Evolutionary conservation across 2,113 vertebrate genomes (phyloP), one percentile per base, ranked within the genome.

Genomic region (Reinhardtius hippoglossoides): DNA sequence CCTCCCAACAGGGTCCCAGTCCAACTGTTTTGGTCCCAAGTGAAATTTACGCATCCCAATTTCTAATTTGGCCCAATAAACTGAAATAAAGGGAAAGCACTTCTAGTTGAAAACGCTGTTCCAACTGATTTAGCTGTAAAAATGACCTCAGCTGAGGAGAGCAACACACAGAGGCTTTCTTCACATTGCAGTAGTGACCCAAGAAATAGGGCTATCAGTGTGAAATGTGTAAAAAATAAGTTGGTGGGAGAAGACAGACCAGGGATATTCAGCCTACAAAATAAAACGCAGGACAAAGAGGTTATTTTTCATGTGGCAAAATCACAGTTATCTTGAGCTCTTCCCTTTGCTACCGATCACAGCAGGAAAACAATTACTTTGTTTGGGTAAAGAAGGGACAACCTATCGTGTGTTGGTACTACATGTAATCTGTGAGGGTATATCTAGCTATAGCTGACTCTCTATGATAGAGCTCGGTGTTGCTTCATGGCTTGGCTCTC

Each of bases 11-110:
- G 74, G 80, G 72, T 62, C 74, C 71, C 46, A 60, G 40, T 72
- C 57, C 74, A 69, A 82, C 80, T 83, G 87, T 71, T 80, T 80
- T 46, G 61, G 44, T 78, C 82, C 82, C 82, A 23, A 52, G 78
- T 79, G 76, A 74, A 89, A 87, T 86, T 9, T 86, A 76, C 63
- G 76, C 23, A 15, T 66, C 68, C 65, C 48, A 5, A 68, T 69
- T 90, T 85, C 69, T 64, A 64, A 80, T 67, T 71, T 24, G 14
- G 74, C 58, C 78, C 76, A 81, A 80, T 86, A 80, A 84, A 67
- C 63, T 81, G 76, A 81, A 82, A 76, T 73, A 76, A 79, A 50
- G 35, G 48, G 9, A 82, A 82, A 80, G 31, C 37, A 44, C 69
- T 73, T 72, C 56, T 10, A 48, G 48, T 70, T 60, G 21, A 80